These are phyloP conservation scores for Lycorma delicatula DNA, from an alignment of 1,140 invertebrate species.

Conservation along the genomic window DNA sequence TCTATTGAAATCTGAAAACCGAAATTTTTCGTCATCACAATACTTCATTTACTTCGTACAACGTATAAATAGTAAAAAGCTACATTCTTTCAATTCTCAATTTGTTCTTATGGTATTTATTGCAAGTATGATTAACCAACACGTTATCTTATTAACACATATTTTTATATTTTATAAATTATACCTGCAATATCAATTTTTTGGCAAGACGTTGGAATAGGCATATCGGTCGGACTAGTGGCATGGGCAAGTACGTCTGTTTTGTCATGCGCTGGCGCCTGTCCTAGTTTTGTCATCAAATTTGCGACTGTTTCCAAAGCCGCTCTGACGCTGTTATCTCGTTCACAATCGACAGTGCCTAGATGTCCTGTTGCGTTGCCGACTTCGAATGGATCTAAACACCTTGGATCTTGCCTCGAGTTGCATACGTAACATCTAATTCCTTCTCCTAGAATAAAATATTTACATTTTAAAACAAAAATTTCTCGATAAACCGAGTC, in stretches of 20 bases:
- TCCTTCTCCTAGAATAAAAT: constrained; percentile 7
- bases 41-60: no score
- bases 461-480: no score
- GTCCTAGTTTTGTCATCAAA: constrained; percentile 15
- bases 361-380: not conserved
- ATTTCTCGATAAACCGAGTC: no score
- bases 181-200: constrained; percentile 16
- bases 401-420: constrained; percentile 13
- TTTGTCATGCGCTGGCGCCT: constrained; percentile 14
- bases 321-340: constrained; percentile 11
- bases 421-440: constrained; percentile 19
- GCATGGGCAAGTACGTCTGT: constrained; percentile 3
- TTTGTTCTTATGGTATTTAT: no score
- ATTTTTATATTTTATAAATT: no score
- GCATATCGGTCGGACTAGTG: not conserved
- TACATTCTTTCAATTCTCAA: no score
- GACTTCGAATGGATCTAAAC: constrained; percentile 13
- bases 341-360: constrained; percentile 15
- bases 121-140: no score
- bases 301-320: constrained; percentile 19
- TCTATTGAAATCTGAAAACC: no score
- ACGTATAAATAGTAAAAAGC: no score
- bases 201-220: constrained; percentile 12
- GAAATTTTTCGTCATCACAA: no score
- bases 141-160: no score